These are phyloP conservation scores for Anguilla anguilla DNA, from an alignment of 2,797 vertebrate species.

Conservation along the genomic window DNA sequence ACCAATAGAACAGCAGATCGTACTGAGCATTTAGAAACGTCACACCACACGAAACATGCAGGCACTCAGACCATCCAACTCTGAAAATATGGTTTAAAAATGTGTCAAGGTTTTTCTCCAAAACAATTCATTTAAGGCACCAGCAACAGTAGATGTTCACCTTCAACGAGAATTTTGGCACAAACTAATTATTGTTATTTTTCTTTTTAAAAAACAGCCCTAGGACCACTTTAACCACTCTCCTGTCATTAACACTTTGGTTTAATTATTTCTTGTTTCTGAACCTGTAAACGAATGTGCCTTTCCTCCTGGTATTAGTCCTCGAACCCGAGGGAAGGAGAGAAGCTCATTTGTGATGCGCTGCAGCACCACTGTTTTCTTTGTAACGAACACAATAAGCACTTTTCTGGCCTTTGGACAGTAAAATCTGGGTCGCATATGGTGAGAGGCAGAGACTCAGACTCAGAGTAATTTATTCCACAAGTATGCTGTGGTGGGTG, in stretches of 20 bases:
- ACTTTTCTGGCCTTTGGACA: slow-evolving; percentile 71
- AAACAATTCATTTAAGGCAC: not conserved
- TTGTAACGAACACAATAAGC: slow-evolving; percentile 64
- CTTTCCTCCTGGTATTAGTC: slow-evolving; percentile 74
- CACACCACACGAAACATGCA: not conserved
- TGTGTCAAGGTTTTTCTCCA: not conserved
- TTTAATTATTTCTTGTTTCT: slow-evolving; percentile 65
- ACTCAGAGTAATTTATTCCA: slow-evolving; percentile 78
- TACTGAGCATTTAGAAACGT: not conserved
- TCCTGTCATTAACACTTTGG: slow-evolving; percentile 68
- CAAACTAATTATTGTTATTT: not conserved
- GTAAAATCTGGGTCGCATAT: slow-evolving; percentile 86
- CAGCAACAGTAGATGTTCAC: not conserved
- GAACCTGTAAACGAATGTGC: slow-evolving; percentile 58
- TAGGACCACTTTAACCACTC: slow-evolving; percentile 57
- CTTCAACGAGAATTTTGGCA: not conserved
- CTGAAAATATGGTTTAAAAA: not conserved
- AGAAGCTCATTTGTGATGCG: slow-evolving; percentile 79
- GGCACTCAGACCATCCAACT: not conserved
- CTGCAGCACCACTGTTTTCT: slow-evolving; percentile 76
- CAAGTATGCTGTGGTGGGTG: slow-evolving; percentile 76
- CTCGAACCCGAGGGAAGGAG: slow-evolving; percentile 79
- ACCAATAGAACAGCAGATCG: not conserved
- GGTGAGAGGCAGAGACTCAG: slow-evolving; percentile 60
- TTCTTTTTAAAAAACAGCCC: not conserved